Evolutionary conservation across 2,888 invertebrate species (phyloP).

Genomic region (Polietes domitor): DNA sequence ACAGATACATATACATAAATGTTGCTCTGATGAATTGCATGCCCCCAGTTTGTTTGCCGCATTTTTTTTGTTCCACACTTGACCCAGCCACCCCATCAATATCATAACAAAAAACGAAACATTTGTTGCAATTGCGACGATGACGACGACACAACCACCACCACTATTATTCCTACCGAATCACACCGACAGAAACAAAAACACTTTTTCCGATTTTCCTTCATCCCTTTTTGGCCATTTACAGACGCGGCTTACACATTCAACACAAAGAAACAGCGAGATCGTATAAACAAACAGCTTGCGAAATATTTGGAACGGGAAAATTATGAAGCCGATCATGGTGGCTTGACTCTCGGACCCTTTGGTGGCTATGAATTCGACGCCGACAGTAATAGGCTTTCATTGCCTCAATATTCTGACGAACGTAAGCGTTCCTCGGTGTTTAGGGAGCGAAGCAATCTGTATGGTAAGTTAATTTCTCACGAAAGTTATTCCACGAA

Average conservation of each 20-base stretch:
- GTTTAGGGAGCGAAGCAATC: constrained; percentile 79
- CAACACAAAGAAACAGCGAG: constrained; percentile 75
- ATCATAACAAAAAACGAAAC: background rate
- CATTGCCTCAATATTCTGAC: constrained; percentile 70
- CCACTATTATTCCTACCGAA: background rate
- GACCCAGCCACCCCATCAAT: background rate
- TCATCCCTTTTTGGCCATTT: constrained; percentile 57
- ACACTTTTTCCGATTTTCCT: constrained; percentile 53
- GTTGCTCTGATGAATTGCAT: background rate
- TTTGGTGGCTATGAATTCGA: constrained; percentile 76
- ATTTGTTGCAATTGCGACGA: background rate
- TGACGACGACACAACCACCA: background rate
- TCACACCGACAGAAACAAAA: constrained; percentile 34
- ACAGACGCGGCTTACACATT: constrained; percentile 73
- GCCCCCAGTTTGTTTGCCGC: background rate
- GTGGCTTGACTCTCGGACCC: constrained; percentile 70
- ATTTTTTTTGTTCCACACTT: no score
- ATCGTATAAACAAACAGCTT: constrained; percentile 79
- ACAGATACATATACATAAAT: background rate
- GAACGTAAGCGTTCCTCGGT: constrained; percentile 77
- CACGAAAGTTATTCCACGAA: background rate
- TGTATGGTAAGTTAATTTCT: constrained; percentile 75
- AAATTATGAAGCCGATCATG: constrained; percentile 74
- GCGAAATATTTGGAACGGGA: constrained; percentile 79
- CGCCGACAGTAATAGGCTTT: constrained; percentile 73